Conservation (phyloP, 2,888 invertebrate genomes). For the Sesia bembeciformis region DNA sequence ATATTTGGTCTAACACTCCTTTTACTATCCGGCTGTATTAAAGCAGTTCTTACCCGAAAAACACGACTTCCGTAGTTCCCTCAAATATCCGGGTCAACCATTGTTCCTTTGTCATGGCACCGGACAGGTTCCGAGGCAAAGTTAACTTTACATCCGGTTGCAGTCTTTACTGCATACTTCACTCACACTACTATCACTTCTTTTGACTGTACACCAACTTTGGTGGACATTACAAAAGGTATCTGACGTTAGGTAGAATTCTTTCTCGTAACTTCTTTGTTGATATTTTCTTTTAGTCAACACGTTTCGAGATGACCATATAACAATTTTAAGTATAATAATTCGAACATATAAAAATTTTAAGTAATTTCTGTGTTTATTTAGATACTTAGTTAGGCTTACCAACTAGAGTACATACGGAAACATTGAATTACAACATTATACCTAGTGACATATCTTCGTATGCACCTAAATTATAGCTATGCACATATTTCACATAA, state of each 20-base stretch:
- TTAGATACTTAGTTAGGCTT: too few species aligned
- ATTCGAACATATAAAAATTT: slow-evolving; percentile 4
- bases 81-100: slow-evolving; percentile 57
- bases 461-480: too few species aligned
- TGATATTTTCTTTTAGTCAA: slow-evolving; percentile 25
- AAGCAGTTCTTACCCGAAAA: slow-evolving; percentile 22
- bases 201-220: slow-evolving; percentile 17
- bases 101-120: slow-evolving; percentile 56
- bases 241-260: slow-evolving; percentile 31
- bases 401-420: too few species aligned
- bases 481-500: too few species aligned
- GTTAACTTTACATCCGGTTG: slow-evolving; percentile 31
- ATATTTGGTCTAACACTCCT: background rate
- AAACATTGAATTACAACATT: too few species aligned
- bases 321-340: slow-evolving; percentile 19
- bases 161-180: slow-evolving; percentile 7
- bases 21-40: background rate
- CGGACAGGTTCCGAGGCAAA: slow-evolving; percentile 19
- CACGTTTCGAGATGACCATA: slow-evolving; percentile 12
- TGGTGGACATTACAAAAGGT: slow-evolving; percentile 37
- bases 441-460: too few species aligned
- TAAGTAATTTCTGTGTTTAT: slow-evolving; percentile 22
- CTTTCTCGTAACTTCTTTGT: slow-evolving; percentile 36
- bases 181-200: background rate
- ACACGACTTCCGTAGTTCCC: slow-evolving; percentile 43